Evolutionary conservation across 2,113 vertebrate genomes (phyloP).

Genomic region (Epinephelus cyanopodus): DNA sequence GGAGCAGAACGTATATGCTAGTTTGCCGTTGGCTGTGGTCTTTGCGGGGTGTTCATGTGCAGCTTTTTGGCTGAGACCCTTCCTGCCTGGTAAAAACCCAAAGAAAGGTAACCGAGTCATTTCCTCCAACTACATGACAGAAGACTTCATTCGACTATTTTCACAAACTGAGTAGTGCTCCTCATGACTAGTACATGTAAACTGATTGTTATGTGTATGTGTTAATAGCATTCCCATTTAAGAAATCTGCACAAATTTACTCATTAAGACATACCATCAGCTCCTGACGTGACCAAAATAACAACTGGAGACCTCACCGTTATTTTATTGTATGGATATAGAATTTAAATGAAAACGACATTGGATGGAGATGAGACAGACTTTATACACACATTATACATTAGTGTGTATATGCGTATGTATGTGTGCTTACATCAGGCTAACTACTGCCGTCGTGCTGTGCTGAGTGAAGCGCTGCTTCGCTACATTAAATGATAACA

Average conservation of each 20-base stretch:
- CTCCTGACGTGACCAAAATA: neutral
- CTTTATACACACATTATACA: neutral
- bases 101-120: neutral
- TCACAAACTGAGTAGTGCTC: too few relatives aligned
- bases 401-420: neutral
- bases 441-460: neutral
- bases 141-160: neutral
- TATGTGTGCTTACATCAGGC: conserved; percentile 14
- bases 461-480: neutral
- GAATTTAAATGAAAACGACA: neutral
- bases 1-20: too few relatives aligned
- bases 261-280: neutral
- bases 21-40: too few relatives aligned
- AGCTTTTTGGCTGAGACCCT: neutral
- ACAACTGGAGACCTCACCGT: neutral
- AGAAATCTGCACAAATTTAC: neutral
- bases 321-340: neutral
- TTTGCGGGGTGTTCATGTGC: too few relatives aligned
- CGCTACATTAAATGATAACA: conserved; percentile 14
- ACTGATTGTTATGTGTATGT: neutral
- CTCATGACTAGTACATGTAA: neutral
- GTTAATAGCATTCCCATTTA: neutral
- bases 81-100: neutral
- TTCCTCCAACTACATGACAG: neutral
- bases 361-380: neutral